phyloP scores from a whole-genome alignment of 1,140 invertebrate genomes.

The Heliothis subflexa region DNA sequence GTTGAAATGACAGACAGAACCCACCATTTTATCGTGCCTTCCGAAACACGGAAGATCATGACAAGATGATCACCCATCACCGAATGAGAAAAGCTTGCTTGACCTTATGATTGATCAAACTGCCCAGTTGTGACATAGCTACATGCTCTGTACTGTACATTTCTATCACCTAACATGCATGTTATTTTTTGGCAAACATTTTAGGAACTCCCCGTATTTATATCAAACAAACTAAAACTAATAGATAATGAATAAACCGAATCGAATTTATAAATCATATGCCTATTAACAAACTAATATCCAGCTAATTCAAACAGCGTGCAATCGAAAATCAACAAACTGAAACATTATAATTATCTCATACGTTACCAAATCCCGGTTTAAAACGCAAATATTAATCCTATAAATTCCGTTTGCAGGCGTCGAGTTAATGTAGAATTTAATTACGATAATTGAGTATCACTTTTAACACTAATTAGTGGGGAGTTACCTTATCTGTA shows the following conservation, averaged over 20 bases:
- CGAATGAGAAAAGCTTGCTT: too few species aligned
- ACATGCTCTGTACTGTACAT: too few species aligned
- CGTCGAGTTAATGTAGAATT: not conserved
- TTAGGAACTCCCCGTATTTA: too few species aligned
- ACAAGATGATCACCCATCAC: too few species aligned
- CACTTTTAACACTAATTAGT: conserved; percentile 34
- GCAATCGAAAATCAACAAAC: conserved; percentile 26
- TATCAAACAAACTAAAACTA: not conserved
- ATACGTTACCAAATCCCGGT: conserved; percentile 8
- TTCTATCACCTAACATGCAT: too few species aligned
- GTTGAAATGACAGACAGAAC: too few species aligned
- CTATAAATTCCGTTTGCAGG: not conserved
- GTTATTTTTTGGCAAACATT: too few species aligned
- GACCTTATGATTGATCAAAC: too few species aligned
- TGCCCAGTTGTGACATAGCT: too few species aligned
- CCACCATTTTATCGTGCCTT: too few species aligned
- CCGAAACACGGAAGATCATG: too few species aligned
- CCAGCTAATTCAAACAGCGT: not conserved
- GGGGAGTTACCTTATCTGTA: not conserved
- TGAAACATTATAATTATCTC: conserved; percentile 14
- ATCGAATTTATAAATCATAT: not conserved
- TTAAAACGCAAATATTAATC: conserved; percentile 16
- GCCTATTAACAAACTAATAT: not conserved
- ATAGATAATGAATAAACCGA: not conserved
- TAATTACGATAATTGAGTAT: conserved; percentile 44